phyloP scores from a whole-genome alignment of 2,888 invertebrate genomes.

The Lepidochrysops patricia region DNA sequence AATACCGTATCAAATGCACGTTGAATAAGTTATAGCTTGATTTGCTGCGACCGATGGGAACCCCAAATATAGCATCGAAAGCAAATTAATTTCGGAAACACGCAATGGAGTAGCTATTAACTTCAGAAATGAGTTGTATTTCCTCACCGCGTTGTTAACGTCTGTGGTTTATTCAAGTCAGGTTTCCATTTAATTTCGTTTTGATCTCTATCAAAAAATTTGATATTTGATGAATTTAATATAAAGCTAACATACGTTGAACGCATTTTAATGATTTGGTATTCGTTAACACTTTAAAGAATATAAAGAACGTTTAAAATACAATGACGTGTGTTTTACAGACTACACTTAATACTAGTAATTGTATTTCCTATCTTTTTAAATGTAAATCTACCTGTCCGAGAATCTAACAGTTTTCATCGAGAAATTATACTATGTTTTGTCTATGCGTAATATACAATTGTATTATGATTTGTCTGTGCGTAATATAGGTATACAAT shows the following conservation, averaged over 20 bases:
- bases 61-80: constrained; percentile 44
- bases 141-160: constrained; percentile 43
- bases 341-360: too few species aligned
- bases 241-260: constrained; percentile 16
- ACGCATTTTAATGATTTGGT: constrained; percentile 23
- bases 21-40: background rate
- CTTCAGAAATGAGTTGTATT: constrained; percentile 52
- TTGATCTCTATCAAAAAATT: constrained; percentile 21
- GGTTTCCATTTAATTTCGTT: constrained; percentile 21
- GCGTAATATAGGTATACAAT: too few species aligned
- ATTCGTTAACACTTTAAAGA: constrained; percentile 12
- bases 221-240: constrained; percentile 20
- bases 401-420: too few species aligned
- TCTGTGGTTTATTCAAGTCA: constrained; percentile 27
- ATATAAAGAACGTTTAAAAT: too few species aligned
- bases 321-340: too few species aligned
- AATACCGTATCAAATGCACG: background rate
- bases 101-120: constrained; percentile 58
- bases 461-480: too few species aligned
- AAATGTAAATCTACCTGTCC: too few species aligned
- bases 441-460: too few species aligned
- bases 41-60: constrained; percentile 19
- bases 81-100: constrained; percentile 63
- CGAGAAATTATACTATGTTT: too few species aligned
- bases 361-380: too few species aligned